Conservation (phyloP, 1,140 invertebrate genomes). For the Apolygus lucorum region DNA sequence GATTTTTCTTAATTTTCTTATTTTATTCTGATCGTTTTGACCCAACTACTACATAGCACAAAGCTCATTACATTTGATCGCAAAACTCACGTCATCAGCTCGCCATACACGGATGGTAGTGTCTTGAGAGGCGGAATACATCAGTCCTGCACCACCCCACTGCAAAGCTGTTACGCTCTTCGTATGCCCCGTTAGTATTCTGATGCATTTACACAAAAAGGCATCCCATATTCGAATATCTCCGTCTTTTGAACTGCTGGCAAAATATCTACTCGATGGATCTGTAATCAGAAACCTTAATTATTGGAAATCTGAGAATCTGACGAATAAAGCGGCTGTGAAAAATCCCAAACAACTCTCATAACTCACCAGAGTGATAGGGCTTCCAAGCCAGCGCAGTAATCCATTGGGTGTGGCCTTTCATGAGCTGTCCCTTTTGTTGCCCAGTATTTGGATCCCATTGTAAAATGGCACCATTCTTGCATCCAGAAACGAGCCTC, state of each 20-base stretch:
- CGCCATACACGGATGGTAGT: constrained; percentile 97
- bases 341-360: too few relatives aligned
- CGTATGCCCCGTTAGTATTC: constrained; percentile 68
- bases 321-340: too few relatives aligned
- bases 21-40: neutral
- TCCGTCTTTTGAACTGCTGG: constrained; percentile 87
- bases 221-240: constrained; percentile 96
- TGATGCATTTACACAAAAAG: constrained; percentile 52
- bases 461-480: constrained; percentile 80
- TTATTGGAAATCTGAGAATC: too few relatives aligned
- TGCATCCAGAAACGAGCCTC: constrained; percentile 90
- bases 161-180: constrained; percentile 86
- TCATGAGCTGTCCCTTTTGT: constrained; percentile 72
- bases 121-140: constrained; percentile 95
- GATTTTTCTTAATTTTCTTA: too few relatives aligned
- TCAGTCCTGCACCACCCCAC: constrained; percentile 89
- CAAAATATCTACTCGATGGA: constrained; percentile 67
- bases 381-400: constrained; percentile 92
- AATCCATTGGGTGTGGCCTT: constrained; percentile 90
- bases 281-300: constrained; percentile 45
- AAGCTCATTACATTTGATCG: neutral
- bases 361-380: constrained; percentile 56
- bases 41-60: too few relatives aligned
- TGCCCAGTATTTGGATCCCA: constrained; percentile 88
- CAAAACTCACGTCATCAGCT: constrained; percentile 61